phyloP scores from a whole-genome alignment of 2,888 invertebrate species.

The Melanostoma mellinum region DNA sequence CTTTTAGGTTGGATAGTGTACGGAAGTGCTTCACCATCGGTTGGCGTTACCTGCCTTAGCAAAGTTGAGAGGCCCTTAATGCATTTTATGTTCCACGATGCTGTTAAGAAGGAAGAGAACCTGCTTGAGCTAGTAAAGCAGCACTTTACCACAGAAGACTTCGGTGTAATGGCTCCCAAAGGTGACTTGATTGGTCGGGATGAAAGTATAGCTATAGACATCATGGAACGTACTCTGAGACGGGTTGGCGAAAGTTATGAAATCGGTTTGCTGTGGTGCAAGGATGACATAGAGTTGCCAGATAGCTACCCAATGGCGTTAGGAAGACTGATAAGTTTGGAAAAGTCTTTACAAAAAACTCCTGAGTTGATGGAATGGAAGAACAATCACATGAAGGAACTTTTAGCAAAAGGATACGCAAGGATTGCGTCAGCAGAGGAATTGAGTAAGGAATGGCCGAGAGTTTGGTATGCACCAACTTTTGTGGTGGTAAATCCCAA shows the following conservation, averaged over 20 bases:
- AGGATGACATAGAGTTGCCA: no score
- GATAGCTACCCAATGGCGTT: background rate
- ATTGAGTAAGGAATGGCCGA: no score
- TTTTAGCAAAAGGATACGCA: slow-evolving; percentile 25
- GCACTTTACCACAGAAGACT: slow-evolving; percentile 12
- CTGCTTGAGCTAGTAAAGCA: slow-evolving; percentile 2
- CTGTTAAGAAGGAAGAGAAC: slow-evolving; percentile 1
- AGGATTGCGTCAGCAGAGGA: slow-evolving; percentile 42
- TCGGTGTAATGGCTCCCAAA: slow-evolving; percentile 2
- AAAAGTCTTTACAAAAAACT: slow-evolving; percentile 20
- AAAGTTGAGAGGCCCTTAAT: background rate
- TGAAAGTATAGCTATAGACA: no score
- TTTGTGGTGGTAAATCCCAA: slow-evolving; percentile 55
- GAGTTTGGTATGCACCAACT: slow-evolving; percentile 74
- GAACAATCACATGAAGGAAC: background rate
- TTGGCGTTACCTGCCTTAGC: background rate
- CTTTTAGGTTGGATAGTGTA: slow-evolving; percentile 11
- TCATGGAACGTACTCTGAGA: no score
- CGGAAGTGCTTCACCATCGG: background rate
- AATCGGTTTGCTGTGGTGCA: no score
- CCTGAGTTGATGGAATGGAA: background rate
- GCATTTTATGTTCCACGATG: slow-evolving; percentile 21
- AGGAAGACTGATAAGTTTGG: background rate
- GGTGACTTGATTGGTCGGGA: no score
- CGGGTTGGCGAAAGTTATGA: no score